Evolutionary conservation across 2,797 vertebrate genomes (phyloP), one percentile per base, ranked within the genome.

Genomic region (Coregonus ussuriensis): DNA sequence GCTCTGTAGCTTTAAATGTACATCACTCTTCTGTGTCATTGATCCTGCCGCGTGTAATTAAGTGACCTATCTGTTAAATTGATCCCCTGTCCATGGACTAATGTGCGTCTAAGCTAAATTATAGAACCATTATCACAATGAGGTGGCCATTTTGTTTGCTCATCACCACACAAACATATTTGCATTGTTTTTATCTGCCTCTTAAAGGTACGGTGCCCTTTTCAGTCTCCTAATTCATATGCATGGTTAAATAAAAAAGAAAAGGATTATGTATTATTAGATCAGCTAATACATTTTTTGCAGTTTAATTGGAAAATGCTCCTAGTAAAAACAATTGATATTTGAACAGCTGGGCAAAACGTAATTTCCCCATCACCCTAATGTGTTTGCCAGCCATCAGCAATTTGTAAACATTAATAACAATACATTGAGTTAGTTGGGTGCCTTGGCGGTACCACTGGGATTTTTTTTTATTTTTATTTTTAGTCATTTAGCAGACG

Each of bases 381-480:
- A 93, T 93, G 88, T 89, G 89, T 91, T 94, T 91, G 89, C 89
- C 74, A 89, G 89, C 87, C 85, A 89, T 90, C 89, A 82, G 85
- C 89, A 88, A 88, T 92, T 92, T 93, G 91, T 90, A 91, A 93
- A 92, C 92, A 91, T 93, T 93, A 93, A 94, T 92, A 93, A 93
- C 88, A 89, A 91, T 93, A 92, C 92, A 94, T 93, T 89, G 89
- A 92, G 91, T 94, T 93, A 93, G 91, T 78, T 0, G 84, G 88
- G 86, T 84, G 89, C 89, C 87, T 89, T 84, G 84, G 87, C 89
- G 91, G 86, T 88, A 80, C 77, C 1, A 81, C 77, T 37, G 84
- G 25, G 25, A 25, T 25, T 25, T 25, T 25, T 25, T 25, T 25
- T 25, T 1, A 1, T 25, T 25, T 25, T 25, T 25, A 25, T 25